Evolutionary conservation across 2,797 vertebrate genomes (phyloP).

Genomic region (Tarsius wallacei): DNA sequence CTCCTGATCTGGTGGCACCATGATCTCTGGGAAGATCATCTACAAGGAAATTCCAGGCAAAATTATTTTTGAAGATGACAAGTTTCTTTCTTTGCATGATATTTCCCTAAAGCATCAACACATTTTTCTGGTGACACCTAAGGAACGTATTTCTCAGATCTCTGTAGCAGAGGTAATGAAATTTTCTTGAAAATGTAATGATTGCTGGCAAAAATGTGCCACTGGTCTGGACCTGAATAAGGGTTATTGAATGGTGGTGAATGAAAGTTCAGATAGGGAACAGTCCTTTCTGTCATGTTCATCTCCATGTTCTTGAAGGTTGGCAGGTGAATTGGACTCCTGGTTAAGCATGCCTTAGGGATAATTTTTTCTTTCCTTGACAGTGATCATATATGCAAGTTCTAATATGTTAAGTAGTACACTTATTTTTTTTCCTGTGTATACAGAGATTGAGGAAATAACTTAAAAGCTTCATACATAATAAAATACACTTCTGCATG

Average conservation of each 20-base stretch:
- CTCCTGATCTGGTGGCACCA: background rate
- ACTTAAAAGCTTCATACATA: background rate
- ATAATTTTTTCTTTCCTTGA: background rate
- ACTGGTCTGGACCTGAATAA: conserved; percentile 91
- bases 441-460: conserved; percentile 3
- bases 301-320: conserved; percentile 94
- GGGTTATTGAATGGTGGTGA: conserved; percentile 93
- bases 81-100: conserved; percentile 95
- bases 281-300: conserved; percentile 95
- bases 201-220: conserved; percentile 95
- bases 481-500: background rate
- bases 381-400: background rate
- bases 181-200: conserved; percentile 95
- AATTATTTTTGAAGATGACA: background rate
- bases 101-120: conserved; percentile 94
- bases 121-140: conserved; percentile 95
- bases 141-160: conserved; percentile 93
- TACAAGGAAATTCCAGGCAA: background rate
- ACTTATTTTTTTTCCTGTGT: background rate
- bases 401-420: background rate
- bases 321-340: conserved; percentile 94
- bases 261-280: conserved; percentile 94
- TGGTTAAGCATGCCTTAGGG: conserved; percentile 89
- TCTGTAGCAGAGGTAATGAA: conserved; percentile 93
- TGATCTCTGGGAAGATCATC: background rate